Base-by-base conservation (phyloP, 2,888 invertebrate species). In the Eubasilissa splendida region DNA sequence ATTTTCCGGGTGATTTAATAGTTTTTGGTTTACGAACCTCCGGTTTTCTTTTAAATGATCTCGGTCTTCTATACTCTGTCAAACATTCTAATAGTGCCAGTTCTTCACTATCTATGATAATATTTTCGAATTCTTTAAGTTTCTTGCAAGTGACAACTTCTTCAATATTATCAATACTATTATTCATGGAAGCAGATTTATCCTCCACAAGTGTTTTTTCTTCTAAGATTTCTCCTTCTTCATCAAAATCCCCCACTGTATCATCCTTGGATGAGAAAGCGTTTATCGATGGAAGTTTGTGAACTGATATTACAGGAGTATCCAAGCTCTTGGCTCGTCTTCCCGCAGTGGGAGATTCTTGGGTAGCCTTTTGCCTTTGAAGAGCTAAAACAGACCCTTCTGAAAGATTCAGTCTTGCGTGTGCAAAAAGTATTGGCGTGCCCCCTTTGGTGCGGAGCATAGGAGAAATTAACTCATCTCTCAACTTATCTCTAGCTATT, bases 241-340 rank as follows among this genome's bases (percentile, higher is more conserved):
- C 94, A 84, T 95, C 95, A 81, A 93, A 92, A 85, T 93, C 93
- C 84, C 94, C 96, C 0, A 96, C 94, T 0, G 96, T 96, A 86
- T 96, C 96, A 86, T 96, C 96, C 88, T 96, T 96, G 42, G 96
- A 96, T 2, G 96, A 96, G 87, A 96, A 96, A 0, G 96, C 95
- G 87, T 96, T 95, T 87, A 95, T 93, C 8, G 96, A 94, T 14
- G 96, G 96, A 63, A 96, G 88, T 85, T 94, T 91, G 87, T 94
- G 95, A 53, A 96, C 88, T 31, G 96, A 94, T 85, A 96, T 95
- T 33, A 96, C 94, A 1, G 96, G 95, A 3, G 96, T 94, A 85
- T 96, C 96, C 84, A 96, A 90, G 81, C 96, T 96, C 88, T 96
- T 96, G 1, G 96, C 95, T 85, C 96, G 91, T 76, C 96, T 91